These are phyloP conservation scores for Morus bassanus DNA, from an alignment of 2,797 vertebrate genomes.

Conservation along the genomic window DNA sequence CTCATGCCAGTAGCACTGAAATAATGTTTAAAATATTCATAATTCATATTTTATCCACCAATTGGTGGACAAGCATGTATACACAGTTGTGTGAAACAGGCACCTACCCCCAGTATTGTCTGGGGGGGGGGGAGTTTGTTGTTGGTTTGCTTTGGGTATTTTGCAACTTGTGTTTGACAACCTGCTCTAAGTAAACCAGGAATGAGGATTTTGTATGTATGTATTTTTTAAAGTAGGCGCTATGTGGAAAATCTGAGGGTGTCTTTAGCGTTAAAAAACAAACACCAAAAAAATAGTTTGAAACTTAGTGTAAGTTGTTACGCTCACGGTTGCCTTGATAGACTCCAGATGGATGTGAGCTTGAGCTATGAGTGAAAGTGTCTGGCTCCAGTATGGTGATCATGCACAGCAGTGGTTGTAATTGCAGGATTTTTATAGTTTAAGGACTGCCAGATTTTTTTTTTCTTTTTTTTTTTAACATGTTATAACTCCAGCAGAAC, in stretches of 20 bases:
- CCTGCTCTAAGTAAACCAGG: slow-evolving; percentile 16
- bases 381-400: slow-evolving; percentile 88
- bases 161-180: slow-evolving; percentile 30
- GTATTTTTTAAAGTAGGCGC: slow-evolving; percentile 19
- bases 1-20: not conserved
- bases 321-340: slow-evolving; percentile 82
- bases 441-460: slow-evolving; percentile 76
- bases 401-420: slow-evolving; percentile 86
- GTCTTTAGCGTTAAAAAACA: slow-evolving; percentile 71
- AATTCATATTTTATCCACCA: not conserved
- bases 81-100: not conserved
- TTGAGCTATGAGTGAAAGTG: slow-evolving; percentile 81
- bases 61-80: not conserved
- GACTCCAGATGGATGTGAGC: slow-evolving; percentile 91
- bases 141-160: not conserved
- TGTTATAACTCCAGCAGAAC: slow-evolving; percentile 79
- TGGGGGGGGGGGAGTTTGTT: not conserved
- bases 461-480: slow-evolving; percentile 41
- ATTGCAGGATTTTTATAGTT: slow-evolving; percentile 86
- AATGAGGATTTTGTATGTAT: not conserved
- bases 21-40: not conserved
- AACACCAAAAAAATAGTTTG: slow-evolving; percentile 61
- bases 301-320: slow-evolving; percentile 79
- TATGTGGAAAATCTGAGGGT: slow-evolving; percentile 56
- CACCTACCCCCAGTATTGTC: not conserved